Evolutionary conservation across 2,797 vertebrate genomes (phyloP).

Genomic region (Tachyglossus aculeatus): DNA sequence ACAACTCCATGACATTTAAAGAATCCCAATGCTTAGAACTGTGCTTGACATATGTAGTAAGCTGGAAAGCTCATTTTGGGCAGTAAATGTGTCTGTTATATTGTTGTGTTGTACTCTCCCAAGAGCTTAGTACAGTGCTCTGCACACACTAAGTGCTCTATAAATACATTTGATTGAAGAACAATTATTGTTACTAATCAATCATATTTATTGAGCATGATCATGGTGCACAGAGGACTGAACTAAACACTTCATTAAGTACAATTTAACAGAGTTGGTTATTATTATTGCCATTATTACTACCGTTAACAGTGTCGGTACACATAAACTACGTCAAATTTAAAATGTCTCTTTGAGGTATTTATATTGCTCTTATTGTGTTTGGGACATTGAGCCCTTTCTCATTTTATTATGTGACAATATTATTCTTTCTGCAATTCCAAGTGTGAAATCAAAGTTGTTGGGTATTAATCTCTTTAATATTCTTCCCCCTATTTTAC

Average conservation of each 20-base stretch:
- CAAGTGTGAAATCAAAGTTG: background rate
- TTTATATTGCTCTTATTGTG: background rate
- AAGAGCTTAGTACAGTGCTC: no score
- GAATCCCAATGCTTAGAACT: no score
- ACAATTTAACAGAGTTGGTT: background rate
- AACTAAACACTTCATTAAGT: background rate
- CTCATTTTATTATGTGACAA: background rate
- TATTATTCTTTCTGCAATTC: background rate
- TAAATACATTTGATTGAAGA: no score
- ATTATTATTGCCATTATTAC: background rate
- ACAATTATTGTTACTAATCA: no score
- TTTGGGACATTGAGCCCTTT: background rate
- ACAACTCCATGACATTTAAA: no score
- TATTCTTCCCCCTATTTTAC: background rate
- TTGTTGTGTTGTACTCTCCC: no score
- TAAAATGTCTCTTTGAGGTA: background rate
- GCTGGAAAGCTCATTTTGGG: no score
- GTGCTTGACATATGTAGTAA: no score
- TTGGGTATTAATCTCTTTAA: conserved; percentile 1
- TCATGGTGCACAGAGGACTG: no score
- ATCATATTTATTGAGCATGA: background rate
- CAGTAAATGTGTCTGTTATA: no score
- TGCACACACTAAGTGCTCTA: no score
- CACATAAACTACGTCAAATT: background rate
- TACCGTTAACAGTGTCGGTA: conserved; percentile 14